A percentile compares a stretch with the other conserved stretches of the same genome.
Evolutionary conservation across 2,797 vertebrate species (phyloP).

Genomic region (Paramormyrops hopkinsi): DNA sequence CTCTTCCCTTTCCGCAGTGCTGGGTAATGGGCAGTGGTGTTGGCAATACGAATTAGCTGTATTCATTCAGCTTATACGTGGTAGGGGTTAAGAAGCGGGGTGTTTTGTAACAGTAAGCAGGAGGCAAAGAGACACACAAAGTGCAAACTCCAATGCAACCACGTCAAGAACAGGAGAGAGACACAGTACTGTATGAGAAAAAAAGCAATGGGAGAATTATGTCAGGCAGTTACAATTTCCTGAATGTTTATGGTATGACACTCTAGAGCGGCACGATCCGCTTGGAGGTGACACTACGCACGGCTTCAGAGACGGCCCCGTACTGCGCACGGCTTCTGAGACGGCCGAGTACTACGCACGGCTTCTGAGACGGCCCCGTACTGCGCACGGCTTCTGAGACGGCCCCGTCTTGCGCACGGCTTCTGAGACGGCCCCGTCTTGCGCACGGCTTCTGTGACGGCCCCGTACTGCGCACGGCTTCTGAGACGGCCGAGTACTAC

Average conservation of each 20-base stretch:
- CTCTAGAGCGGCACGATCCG: background rate
- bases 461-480: too few species aligned
- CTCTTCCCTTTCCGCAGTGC: background rate
- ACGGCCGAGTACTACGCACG: too few species aligned
- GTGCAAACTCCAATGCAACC: background rate
- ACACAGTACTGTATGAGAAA: background rate
- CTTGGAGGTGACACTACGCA: background rate
- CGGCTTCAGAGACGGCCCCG: background rate
- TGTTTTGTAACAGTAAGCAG: background rate
- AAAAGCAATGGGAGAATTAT: background rate
- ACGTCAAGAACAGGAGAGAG: background rate
- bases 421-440: background rate
- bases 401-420: too few species aligned
- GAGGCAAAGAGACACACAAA: background rate
- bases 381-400: too few species aligned
- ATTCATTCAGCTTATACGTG: background rate
- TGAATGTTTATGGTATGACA: background rate
- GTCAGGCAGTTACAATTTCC: background rate
- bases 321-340: too few species aligned
- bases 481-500: too few species aligned
- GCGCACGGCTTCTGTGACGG: background rate
- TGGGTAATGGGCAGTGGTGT: background rate
- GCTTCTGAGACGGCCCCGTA: too few species aligned
- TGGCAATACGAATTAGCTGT: background rate
- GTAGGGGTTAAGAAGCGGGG: background rate